Conservation (phyloP, 2,113 vertebrate genomes). For the Peucedramus taeniatus region DNA sequence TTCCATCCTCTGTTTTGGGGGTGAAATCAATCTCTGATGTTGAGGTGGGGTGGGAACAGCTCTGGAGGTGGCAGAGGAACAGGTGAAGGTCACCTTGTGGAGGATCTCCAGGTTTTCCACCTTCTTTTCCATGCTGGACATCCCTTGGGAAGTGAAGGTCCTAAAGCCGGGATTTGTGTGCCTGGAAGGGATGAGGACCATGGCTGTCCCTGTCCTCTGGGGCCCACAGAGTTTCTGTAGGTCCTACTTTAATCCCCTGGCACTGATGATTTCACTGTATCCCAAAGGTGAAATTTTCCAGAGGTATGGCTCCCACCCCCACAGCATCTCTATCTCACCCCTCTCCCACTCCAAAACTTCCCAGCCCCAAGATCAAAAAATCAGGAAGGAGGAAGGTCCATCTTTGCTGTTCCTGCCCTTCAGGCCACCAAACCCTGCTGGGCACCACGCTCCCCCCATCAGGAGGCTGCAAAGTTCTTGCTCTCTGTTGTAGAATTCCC, state of each 20-base stretch:
- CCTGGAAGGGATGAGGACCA: too few species aligned
- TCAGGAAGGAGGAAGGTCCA: background rate
- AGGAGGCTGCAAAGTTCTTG: background rate
- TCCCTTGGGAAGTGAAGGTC: background rate
- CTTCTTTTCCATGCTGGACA: background rate
- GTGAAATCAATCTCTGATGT: background rate
- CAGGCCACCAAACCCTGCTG: background rate
- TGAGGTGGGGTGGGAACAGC: rapidly evolving
- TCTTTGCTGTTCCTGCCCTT: background rate
- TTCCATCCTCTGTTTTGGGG: background rate
- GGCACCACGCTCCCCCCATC: rapidly evolving
- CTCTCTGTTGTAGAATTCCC: background rate
- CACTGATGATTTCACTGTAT: background rate
- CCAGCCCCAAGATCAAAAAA: background rate
- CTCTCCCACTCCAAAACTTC: too few species aligned
- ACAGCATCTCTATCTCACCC: rapidly evolving
- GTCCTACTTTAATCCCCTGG: background rate
- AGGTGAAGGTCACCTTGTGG: background rate
- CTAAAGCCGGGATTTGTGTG: background rate
- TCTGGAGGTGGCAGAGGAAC: background rate
- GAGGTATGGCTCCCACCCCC: background rate
- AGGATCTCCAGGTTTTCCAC: background rate
- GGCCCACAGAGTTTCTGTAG: background rate
- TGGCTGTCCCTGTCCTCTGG: background rate
- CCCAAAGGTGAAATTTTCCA: background rate